Percentiles rank a stretch among this genome's conserved stretches.
These are phyloP conservation scores for Charina bottae DNA, from an alignment of 2,113 vertebrate genomes.

Conservation along the genomic window DNA sequence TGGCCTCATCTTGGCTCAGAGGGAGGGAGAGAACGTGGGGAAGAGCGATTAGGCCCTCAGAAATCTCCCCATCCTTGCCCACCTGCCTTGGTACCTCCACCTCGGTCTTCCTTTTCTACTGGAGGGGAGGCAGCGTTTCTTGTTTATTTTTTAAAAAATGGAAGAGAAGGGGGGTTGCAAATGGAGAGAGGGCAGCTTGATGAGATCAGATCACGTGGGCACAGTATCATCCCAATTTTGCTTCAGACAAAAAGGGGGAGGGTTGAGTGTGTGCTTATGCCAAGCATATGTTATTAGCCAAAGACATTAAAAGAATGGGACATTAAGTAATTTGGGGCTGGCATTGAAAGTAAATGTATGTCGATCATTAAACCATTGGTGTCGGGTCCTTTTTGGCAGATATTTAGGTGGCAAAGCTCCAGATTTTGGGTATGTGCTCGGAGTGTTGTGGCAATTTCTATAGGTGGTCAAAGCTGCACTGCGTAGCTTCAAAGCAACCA, in stretches of 20 bases:
- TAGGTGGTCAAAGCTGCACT: constrained; percentile 49
- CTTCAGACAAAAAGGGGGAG: constrained; percentile 45
- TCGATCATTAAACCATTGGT: background rate
- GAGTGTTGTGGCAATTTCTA: background rate
- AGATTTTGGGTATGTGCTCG: background rate
- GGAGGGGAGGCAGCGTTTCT: constrained; percentile 8
- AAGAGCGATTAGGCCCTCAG: constrained; percentile 17
- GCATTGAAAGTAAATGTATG: background rate
- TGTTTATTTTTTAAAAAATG: background rate
- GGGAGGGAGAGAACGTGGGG: background rate
- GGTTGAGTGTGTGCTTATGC: background rate
- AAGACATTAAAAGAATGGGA: background rate
- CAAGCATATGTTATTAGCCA: fast-evolving
- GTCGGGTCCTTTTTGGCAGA: background rate
- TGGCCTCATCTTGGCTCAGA: constrained; percentile 14
- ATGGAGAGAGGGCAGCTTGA: constrained; percentile 40
- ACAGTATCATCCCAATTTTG: constrained; percentile 34
- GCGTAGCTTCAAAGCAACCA: constrained; percentile 34
- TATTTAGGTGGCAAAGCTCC: background rate
- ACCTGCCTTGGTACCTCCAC: background rate
- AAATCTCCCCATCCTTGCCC: background rate
- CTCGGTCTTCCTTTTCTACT: too few species aligned
- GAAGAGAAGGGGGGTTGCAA: constrained; percentile 8
- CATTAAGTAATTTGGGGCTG: fast-evolving
- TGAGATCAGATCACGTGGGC: background rate